Evolutionary conservation across 2,797 vertebrate genomes (phyloP), one percentile per base, ranked within the genome.

Genomic region (Paramormyrops hopkinsi): DNA sequence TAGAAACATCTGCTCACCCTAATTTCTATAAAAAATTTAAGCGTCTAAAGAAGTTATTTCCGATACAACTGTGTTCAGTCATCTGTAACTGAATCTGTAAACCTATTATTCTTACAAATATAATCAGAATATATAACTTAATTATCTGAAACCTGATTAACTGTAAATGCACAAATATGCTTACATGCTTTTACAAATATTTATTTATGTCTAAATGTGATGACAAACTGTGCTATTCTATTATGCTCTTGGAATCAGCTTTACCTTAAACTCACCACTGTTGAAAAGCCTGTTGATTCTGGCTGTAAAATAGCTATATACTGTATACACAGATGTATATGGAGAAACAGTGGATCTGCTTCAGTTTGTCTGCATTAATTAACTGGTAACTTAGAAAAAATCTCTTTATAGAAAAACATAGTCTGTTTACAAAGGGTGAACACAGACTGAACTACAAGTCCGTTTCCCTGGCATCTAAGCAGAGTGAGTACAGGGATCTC

Each of bases 401-500:
- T 88, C n/a, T 44, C 62, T 53, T 46, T 41, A 84, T 56, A 62
- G 33, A 65, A 59, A 59, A 79, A 87, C 87, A 76, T 7, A 76
- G 69, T 83, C 86, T 41, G 17, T 82, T 25, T 19, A 88, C 54
- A 25, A 82, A 84, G 51, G 8, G 73, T 59, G 82, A 22, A 84
- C 46, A n/a, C 50, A 65, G 33, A 5, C 9, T 2, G 2, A 89
- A 56, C 95, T 95, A 99, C 94, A 99, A 93, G 91, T 99, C 98
- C 0, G 98, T 99, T 94, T 99, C 98, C 90, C 96, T 97, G 0
- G 97, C 96, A 93, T 99, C 96, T 94, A 99, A 90, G 90, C 98
- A 99, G 92, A 99, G 96, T 0, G 97, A 96, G 92, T 99, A 99
- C n/a, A 99, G 96, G 19, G 98, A 98, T 89, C 95, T 95, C 92